Evolutionary conservation across 2,113 vertebrate species (phyloP).

Genomic region (Chaetura pelagica): DNA sequence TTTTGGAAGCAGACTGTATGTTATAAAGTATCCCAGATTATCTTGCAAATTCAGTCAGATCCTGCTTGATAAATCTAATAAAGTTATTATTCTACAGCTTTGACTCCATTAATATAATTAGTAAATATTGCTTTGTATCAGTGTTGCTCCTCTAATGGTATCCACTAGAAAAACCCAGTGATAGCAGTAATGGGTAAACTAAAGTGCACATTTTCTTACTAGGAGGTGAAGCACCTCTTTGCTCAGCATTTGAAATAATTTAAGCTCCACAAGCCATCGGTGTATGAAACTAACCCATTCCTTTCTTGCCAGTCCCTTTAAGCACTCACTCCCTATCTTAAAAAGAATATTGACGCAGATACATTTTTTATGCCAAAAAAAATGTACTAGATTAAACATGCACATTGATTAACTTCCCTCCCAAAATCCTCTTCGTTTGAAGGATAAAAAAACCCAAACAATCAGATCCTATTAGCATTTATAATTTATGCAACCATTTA

Average conservation of each 20-base stretch:
- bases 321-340: background rate
- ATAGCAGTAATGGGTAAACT: background rate
- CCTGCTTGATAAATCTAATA: background rate
- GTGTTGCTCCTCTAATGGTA: background rate
- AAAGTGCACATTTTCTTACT: background rate
- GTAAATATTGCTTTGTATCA: background rate
- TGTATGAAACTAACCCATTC: background rate
- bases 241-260: background rate
- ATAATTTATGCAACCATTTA: background rate
- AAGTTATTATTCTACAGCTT: background rate
- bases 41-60: background rate
- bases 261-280: accelerated
- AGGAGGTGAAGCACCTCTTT: background rate
- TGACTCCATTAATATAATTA: background rate
- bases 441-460: accelerated
- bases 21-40: background rate
- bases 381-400: background rate
- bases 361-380: background rate
- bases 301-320: background rate
- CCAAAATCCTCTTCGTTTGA: background rate
- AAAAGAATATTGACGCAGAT: background rate
- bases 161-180: background rate
- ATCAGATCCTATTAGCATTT: background rate
- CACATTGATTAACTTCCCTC: background rate
- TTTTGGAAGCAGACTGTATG: background rate